These are phyloP conservation scores for Melanophora roralis DNA, from an alignment of 2,888 invertebrate genomes.

Conservation along the genomic window DNA sequence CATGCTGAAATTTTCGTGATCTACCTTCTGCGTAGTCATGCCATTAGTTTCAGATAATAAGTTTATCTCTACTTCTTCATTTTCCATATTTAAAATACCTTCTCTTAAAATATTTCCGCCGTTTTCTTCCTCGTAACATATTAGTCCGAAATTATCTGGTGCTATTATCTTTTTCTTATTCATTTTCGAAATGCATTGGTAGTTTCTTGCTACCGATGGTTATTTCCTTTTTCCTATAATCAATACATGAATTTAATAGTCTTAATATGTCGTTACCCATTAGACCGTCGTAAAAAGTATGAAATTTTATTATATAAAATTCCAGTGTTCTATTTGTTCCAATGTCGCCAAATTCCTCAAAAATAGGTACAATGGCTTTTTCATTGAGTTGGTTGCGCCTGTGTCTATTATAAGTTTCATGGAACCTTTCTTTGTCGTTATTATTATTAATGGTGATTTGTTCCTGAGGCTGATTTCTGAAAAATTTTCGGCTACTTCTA, in stretches of 20 bases:
- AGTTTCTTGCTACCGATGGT: no score
- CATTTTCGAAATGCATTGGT: constrained; percentile 6
- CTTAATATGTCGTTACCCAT: constrained; percentile 2
- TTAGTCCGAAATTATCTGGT: neutral
- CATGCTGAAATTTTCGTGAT: no score
- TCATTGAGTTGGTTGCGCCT: neutral
- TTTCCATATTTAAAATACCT: no score
- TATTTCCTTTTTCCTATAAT: constrained; percentile 12
- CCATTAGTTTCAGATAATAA: no score
- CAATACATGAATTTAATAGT: neutral
- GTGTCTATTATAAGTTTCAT: neutral
- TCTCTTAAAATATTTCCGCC: no score
- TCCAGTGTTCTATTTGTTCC: neutral
- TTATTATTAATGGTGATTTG: neutral
- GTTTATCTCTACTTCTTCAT: no score
- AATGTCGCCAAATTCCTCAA: no score
- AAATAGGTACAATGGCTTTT: no score
- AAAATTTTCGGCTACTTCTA: neutral
- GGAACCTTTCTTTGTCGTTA: neutral
- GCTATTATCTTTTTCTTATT: constrained; percentile 16
- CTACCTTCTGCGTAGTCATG: no score
- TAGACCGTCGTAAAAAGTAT: neutral
- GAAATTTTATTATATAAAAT: constrained; percentile 17
- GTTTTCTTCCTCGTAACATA: no score
- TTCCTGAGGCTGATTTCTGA: no score